Percentiles rank a stretch among this genome's conserved stretches.
Conservation (phyloP, 64 coral and sea anemone genomes). For the Anthopleura sola region DNA sequence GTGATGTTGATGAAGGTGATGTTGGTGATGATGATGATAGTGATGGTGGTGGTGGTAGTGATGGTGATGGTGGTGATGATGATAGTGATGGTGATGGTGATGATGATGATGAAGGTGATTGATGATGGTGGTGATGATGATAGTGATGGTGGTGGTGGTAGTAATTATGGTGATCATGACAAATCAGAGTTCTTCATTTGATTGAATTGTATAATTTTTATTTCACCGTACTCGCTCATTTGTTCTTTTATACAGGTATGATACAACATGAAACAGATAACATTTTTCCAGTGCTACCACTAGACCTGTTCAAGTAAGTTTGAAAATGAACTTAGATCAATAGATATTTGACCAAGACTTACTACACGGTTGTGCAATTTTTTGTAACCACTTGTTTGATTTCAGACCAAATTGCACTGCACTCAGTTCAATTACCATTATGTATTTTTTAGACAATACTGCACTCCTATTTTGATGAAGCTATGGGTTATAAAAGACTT, state of each 20-base stretch:
- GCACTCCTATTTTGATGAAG: conserved; percentile 65
- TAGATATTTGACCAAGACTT: too few species aligned
- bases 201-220: too few species aligned
- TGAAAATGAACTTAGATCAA: neutral
- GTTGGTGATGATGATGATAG: neutral
- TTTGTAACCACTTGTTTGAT: too few species aligned
- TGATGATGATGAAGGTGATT: neutral
- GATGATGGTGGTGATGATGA: neutral
- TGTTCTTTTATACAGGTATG: neutral
- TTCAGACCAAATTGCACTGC: neutral
- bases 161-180: neutral
- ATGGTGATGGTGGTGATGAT: neutral
- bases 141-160: neutral
- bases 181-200: neutral
- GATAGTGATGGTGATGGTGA: too few species aligned
- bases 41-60: neutral
- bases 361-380: too few species aligned
- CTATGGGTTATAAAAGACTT: conserved; percentile 69
- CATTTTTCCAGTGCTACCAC: conserved; percentile 2
- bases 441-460: conserved; percentile 57
- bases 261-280: conserved; percentile 12
- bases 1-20: neutral
- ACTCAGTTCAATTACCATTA: too few species aligned
- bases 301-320: conserved; percentile 24
- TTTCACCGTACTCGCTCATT: too few species aligned